A percentile compares a stretch with the other conserved stretches of the same genome.
Conservation (phyloP, 1,140 invertebrate genomes). For the Drosophila insularis region DNA sequence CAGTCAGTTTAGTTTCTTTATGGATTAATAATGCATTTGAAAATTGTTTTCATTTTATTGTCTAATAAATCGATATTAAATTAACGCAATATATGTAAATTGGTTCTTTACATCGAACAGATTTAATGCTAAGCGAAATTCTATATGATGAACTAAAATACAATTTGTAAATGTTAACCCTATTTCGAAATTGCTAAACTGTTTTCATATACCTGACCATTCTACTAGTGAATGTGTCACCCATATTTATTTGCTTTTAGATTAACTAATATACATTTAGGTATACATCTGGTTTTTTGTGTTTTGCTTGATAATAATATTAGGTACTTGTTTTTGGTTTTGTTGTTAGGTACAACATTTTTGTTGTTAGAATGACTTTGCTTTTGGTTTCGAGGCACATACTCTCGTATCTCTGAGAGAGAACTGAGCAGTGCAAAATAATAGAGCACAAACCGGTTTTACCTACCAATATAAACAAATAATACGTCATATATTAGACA, state of each 20-base stretch:
- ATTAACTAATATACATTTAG: neutral
- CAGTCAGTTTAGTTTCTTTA: slow-evolving; percentile 4
- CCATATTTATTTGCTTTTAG: neutral
- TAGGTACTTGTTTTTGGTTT: no score
- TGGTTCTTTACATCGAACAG: no score
- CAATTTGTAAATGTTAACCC: no score
- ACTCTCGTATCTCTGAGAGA: no score
- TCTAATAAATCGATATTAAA: neutral
- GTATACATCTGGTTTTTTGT: neutral
- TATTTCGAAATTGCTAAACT: no score
- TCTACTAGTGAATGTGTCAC: neutral
- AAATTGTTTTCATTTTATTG: neutral
- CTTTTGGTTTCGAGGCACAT: no score
- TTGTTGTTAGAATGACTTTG: neutral
- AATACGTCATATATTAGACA: neutral
- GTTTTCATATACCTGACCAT: no score
- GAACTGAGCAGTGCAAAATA: neutral
- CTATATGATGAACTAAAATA: no score
- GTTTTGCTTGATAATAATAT: neutral
- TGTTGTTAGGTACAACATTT: no score
- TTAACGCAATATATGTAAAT: no score
- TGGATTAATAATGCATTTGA: neutral
- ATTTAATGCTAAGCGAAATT: no score
- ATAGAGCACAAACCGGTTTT: neutral
- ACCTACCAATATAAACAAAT: neutral